These are phyloP conservation scores for Notolabrus celidotus DNA, from an alignment of 2,797 vertebrate species.

Conservation along the genomic window DNA sequence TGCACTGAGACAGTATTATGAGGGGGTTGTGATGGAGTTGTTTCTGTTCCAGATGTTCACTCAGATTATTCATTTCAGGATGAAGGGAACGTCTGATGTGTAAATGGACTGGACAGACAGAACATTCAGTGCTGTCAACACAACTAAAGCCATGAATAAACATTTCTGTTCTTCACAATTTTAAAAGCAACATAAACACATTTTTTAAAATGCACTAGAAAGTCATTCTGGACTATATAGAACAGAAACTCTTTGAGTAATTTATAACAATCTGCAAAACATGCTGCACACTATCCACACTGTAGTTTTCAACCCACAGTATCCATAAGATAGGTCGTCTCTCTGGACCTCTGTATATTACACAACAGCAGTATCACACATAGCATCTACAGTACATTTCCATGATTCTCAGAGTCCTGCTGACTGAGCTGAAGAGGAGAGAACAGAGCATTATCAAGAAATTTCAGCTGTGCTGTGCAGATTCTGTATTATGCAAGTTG, in stretches of 20 bases:
- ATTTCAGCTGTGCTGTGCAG: background rate
- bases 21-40: too few relatives aligned
- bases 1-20: too few relatives aligned
- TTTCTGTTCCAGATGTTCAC: slow-evolving; percentile 15
- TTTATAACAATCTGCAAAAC: background rate
- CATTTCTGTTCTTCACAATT: too few relatives aligned
- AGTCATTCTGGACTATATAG: too few relatives aligned
- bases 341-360: background rate
- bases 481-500: slow-evolving; percentile 11
- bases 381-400: background rate
- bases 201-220: too few relatives aligned
- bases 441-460: background rate
- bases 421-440: background rate
- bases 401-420: background rate
- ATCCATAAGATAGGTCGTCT: too few relatives aligned
- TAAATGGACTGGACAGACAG: background rate
- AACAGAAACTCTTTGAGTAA: too few relatives aligned
- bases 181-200: too few relatives aligned
- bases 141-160: too few relatives aligned
- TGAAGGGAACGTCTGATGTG: slow-evolving; percentile 16
- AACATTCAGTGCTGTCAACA: background rate
- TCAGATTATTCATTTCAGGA: slow-evolving; percentile 24
- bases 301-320: too few relatives aligned
- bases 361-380: background rate
- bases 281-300: too few relatives aligned